These are phyloP conservation scores for Brachionus plicatilis DNA, from an alignment of 1,140 invertebrate genomes.

Conservation along the genomic window DNA sequence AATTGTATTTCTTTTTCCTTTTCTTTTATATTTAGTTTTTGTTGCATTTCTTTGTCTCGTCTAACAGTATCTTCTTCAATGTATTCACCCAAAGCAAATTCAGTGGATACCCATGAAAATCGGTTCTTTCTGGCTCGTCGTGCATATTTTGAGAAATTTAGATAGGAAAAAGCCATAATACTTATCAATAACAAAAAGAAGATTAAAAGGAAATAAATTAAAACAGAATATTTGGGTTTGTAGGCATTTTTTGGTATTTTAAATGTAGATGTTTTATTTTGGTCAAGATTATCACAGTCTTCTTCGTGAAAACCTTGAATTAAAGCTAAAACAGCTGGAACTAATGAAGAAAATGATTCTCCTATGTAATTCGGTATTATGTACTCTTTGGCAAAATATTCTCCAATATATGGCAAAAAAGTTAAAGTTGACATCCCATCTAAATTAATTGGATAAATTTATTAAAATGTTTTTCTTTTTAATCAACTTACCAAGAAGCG, in stretches of 20 bases:
- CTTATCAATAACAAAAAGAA: conserved; percentile 21
- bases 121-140: conserved; percentile 9
- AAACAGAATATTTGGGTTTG: conserved; percentile 11
- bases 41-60: background rate
- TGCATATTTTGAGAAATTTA: conserved; percentile 9
- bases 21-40: background rate
- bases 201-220: conserved; percentile 21
- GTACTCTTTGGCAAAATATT: conserved; percentile 32
- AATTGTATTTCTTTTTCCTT: background rate
- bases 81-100: background rate
- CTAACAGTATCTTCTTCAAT: background rate
- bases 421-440: conserved; percentile 35
- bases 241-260: background rate
- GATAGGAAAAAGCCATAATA: background rate
- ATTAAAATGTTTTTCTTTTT: background rate
- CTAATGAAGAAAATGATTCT: conserved; percentile 77
- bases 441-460: background rate
- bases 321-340: conserved; percentile 77
- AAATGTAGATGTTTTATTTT: background rate
- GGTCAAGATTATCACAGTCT: background rate
- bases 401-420: conserved; percentile 28
- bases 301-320: conserved; percentile 64
- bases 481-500: background rate
- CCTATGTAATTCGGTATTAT: conserved; percentile 65
- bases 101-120: background rate